Percentiles rank a stretch among this genome's conserved stretches.
Evolutionary conservation across 1,140 invertebrate genomes (phyloP).

Genomic region (Drosophila sp.): DNA sequence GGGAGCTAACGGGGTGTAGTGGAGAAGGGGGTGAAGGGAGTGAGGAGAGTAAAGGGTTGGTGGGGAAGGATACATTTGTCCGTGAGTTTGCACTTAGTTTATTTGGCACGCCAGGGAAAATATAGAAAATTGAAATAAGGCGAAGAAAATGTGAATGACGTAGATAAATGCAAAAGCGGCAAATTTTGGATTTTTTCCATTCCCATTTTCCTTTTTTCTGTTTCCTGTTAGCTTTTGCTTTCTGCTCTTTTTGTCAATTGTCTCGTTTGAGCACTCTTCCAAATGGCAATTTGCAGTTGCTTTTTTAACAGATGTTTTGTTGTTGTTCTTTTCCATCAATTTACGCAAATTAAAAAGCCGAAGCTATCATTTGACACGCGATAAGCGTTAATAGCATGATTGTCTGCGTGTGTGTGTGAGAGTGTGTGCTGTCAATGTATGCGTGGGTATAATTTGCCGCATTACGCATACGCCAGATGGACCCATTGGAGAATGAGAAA

Average conservation of each 20-base stretch:
- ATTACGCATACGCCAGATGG: slow-evolving; percentile 76
- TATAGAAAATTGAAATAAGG: slow-evolving; percentile 78
- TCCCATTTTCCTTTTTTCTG: not conserved
- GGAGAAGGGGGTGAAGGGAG: not conserved
- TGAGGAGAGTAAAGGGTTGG: not conserved
- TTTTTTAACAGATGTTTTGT: slow-evolving; percentile 36
- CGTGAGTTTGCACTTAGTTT: slow-evolving; percentile 78
- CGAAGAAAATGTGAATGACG: slow-evolving; percentile 78
- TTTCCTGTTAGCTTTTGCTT: slow-evolving; percentile 6
- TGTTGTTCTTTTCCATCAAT: slow-evolving; percentile 52
- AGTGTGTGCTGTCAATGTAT: slow-evolving; percentile 38
- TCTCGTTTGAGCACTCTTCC: slow-evolving; percentile 31
- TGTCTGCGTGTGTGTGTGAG: slow-evolving; percentile 32
- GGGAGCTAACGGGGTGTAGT: slow-evolving; percentile 4
- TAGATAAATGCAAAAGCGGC: slow-evolving; percentile 79
- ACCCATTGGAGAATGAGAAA: slow-evolving; percentile 29
- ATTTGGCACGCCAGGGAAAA: slow-evolving; percentile 60
- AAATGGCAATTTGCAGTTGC: slow-evolving; percentile 42
- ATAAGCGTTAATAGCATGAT: slow-evolving; percentile 64
- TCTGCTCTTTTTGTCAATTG: slow-evolving; percentile 18
- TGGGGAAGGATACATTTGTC: slow-evolving; percentile 36
- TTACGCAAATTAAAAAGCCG: slow-evolving; percentile 79
- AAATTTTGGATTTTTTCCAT: slow-evolving; percentile 64
- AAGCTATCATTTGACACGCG: slow-evolving; percentile 66
- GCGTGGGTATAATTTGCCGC: slow-evolving; percentile 56